Percentiles rank a stretch among this genome's conserved stretches.
phyloP scores from a whole-genome alignment of 2,888 invertebrate species.

The Lasioglossum zephyrum region DNA sequence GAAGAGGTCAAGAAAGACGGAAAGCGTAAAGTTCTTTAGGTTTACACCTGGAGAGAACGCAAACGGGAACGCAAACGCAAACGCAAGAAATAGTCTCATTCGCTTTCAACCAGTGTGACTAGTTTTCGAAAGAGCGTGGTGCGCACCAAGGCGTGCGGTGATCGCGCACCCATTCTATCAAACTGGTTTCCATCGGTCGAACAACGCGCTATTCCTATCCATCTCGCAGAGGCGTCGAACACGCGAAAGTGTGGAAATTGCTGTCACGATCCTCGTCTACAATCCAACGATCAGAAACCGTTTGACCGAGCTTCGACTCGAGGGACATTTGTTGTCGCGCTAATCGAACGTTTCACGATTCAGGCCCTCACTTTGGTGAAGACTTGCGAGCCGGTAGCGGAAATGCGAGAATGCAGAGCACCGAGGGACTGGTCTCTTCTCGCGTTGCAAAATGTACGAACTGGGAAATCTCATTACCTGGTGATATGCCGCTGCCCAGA shows the following conservation, averaged over 20 bases:
- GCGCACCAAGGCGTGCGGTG: not conserved
- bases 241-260: not conserved
- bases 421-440: constrained; percentile 96
- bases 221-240: not conserved
- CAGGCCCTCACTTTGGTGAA: constrained; percentile 95
- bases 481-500: constrained; percentile 96
- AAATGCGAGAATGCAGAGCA: constrained; percentile 94
- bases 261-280: not conserved
- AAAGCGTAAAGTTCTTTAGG: constrained; percentile 5
- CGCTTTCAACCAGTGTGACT: constrained; percentile 79
- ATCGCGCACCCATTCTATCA: not conserved
- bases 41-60: not conserved
- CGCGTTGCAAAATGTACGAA: constrained; percentile 95
- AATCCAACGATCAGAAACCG: not conserved
- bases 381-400: constrained; percentile 96
- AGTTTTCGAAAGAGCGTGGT: constrained; percentile 44
- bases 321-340: not conserved
- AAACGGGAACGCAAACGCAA: not conserved
- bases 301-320: not conserved
- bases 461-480: constrained; percentile 96
- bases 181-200: not conserved
- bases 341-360: constrained; percentile 47
- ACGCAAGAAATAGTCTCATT: constrained; percentile 74
- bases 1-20: not conserved
- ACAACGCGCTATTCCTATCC: not conserved